Evolutionary conservation across 2,888 invertebrate genomes (phyloP).

Genomic region (Megaustenia siamemsis): DNA sequence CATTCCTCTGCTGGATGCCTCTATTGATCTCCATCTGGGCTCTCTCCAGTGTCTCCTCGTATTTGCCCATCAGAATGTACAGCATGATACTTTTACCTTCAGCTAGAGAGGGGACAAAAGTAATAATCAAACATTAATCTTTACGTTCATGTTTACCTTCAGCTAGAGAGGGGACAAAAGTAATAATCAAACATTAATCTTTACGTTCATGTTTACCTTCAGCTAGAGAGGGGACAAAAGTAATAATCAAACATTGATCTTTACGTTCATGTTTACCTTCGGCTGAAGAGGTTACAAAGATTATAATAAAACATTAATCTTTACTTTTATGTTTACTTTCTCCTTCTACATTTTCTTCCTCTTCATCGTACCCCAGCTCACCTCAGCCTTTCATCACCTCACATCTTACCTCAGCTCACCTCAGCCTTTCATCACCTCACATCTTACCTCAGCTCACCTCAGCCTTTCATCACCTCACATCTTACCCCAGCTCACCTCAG

Average conservation of each 20-base stretch:
- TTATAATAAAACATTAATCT: neutral
- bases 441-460: no score
- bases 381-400: no score
- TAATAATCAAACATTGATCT: neutral
- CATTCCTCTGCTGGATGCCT: constrained; percentile 39
- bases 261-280: no score
- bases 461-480: no score
- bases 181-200: neutral
- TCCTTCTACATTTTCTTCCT: no score
- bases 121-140: neutral
- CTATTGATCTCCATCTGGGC: constrained; percentile 33
- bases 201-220: no score
- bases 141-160: no score
- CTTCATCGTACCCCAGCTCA: no score
- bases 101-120: neutral
- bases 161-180: neutral
- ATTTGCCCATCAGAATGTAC: constrained; percentile 41
- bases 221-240: neutral
- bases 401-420: no score
- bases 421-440: no score
- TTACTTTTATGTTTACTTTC: no score
- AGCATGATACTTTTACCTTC: constrained; percentile 46
- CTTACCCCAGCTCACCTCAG: no score
- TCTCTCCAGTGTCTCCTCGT: constrained; percentile 36
- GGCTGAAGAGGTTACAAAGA: neutral